phyloP scores from a whole-genome alignment of 2,888 invertebrate species.

The Lathronympha strigana region DNA sequence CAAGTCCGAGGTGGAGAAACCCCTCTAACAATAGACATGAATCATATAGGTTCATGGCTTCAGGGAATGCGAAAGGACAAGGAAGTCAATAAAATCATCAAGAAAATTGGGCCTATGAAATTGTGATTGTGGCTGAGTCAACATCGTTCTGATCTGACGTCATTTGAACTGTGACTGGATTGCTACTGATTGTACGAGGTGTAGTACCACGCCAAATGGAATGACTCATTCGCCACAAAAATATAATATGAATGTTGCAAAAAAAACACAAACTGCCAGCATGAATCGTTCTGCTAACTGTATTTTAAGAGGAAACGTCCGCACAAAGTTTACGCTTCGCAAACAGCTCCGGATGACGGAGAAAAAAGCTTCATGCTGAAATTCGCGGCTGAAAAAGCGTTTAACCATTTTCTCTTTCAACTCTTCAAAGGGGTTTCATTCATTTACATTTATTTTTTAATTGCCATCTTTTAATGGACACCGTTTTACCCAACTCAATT shows the following conservation, averaged over 20 bases:
- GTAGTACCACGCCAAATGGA: constrained; percentile 52
- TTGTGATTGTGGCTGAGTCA: constrained; percentile 62
- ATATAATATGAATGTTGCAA: constrained; percentile 12
- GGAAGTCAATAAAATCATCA: constrained; percentile 15
- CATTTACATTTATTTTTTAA: background rate
- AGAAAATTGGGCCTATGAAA: constrained; percentile 32
- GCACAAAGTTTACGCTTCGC: constrained; percentile 5
- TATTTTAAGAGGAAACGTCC: constrained; percentile 55
- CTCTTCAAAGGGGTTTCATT: background rate
- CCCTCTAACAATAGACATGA: constrained; percentile 6
- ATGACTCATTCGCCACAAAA: constrained; percentile 58
- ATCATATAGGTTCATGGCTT: constrained; percentile 2
- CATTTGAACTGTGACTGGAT: constrained; percentile 57
- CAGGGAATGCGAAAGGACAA: constrained; percentile 8
- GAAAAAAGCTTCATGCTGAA: constrained; percentile 14
- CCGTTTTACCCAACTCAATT: background rate
- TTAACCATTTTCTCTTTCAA: constrained; percentile 3
- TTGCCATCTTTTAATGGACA: too few species aligned
- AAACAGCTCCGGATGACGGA: constrained; percentile 10
- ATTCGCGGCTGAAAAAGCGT: constrained; percentile 23
- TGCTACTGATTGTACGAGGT: constrained; percentile 50
- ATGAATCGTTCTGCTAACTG: constrained; percentile 51
- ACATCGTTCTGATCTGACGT: constrained; percentile 60
- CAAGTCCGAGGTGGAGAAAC: background rate
- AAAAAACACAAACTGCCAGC: constrained; percentile 21